Base-by-base conservation (phyloP, 30 jellyfish, hydroid and myxozoan species). In the Mastigias papua region DNA sequence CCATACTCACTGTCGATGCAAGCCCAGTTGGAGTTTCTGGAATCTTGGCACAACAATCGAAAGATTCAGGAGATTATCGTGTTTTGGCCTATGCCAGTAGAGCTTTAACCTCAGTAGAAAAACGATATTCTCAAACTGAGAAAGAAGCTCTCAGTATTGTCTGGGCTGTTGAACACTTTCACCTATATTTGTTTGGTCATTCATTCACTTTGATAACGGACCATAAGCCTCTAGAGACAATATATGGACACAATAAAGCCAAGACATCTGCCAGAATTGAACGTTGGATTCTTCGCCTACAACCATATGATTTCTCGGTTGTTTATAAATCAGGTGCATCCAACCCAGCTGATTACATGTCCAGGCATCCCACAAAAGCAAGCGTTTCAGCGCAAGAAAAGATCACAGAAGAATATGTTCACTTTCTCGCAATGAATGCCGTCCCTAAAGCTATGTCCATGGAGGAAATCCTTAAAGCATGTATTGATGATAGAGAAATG, bases 241-340 rank as follows among this genome's bases (percentile, higher is more conserved):
- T 64, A 26, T 65, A 66, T 51, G 83, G 76, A 13, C 13, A 28
- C 6, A 72, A 70, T 2, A 35, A 23, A 22, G 67, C 84, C 34
- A 81, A 68, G 76, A 70, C 91, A 42, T 68, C 84, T 23, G 91
- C 91, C 22, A 15, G 84, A 8, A 81, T 81, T 34, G 91, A 81
- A 48, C 74, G 91, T 4, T 34, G 91, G 84, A 34, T 66, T 13
- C 46, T 42, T 16, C 91, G 83, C 22, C 28, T 48, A 29, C 91
- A 65, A 78, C 90, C 76, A 16, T 79, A 79, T 27, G 30, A 34
- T 3, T 79, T 79, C 30, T 16, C 37, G 48, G 84, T 81, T 2
- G 46, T 31, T 21, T 34, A 65, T 49, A 81, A 81, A 3, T 64
- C 84, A 21, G 91, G 91, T 16, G 69, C 22, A 23, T 54, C 67